These are phyloP conservation scores for Morone saxatilis DNA, from an alignment of 2,113 vertebrate genomes.

Conservation along the genomic window DNA sequence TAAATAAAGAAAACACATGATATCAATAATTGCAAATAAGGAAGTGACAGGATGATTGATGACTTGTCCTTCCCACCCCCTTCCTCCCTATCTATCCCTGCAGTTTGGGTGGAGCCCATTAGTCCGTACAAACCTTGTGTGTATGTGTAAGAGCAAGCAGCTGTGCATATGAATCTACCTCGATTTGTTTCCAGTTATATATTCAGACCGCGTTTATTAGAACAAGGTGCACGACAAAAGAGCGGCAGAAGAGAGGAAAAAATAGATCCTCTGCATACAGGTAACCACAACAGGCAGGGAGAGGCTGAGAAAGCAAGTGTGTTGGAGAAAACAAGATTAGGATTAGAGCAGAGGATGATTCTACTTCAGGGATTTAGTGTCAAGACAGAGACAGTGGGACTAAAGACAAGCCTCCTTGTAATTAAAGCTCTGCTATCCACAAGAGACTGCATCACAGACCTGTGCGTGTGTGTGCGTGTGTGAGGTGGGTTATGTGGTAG, in stretches of 20 bases:
- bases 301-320: conserved; percentile 31
- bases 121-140: conserved; percentile 7
- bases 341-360: conserved; percentile 71
- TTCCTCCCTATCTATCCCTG: background rate
- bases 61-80: conserved; percentile 15
- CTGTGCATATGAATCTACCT: conserved; percentile 25
- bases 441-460: conserved; percentile 38
- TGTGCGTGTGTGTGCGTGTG: background rate
- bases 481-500: background rate
- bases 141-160: conserved; percentile 25
- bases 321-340: conserved; percentile 70
- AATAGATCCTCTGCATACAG: conserved; percentile 2
- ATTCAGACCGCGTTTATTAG: background rate
- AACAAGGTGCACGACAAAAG: conserved; percentile 11
- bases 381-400: conserved; percentile 49
- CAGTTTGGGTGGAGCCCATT: conserved; percentile 28
- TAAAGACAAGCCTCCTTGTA: conserved; percentile 62
- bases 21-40: conserved; percentile 38
- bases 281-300: conserved; percentile 2
- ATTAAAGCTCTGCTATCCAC: conserved; percentile 64
- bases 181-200: conserved; percentile 9
- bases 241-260: background rate
- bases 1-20: conserved; percentile 19
- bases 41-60: conserved; percentile 63
- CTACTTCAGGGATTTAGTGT: conserved; percentile 54